A percentile compares a stretch with the other conserved stretches of the same genome.
Conservation (phyloP, 2,888 invertebrate genomes). For the Eurytoma californica region DNA sequence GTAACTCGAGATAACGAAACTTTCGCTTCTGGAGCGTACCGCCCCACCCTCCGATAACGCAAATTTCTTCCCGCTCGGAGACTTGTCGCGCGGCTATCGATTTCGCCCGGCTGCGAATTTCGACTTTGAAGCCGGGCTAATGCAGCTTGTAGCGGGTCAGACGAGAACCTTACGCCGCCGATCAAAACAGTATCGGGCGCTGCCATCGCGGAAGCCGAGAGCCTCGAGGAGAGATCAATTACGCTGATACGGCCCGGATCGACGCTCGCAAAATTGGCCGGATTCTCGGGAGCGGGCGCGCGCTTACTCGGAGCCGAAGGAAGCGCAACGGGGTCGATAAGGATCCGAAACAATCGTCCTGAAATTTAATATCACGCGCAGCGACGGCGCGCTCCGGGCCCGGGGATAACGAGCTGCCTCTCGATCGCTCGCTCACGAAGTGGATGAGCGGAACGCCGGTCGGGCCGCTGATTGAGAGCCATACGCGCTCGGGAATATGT, state of each 20-base stretch:
- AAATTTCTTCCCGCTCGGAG: slow-evolving; percentile 19
- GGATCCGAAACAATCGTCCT: slow-evolving; percentile 18
- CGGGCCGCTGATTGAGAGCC: too few relatives aligned
- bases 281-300: neutral
- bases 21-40: slow-evolving; percentile 35
- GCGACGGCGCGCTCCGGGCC: neutral
- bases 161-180: neutral
- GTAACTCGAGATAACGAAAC: slow-evolving; percentile 67
- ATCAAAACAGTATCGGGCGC: slow-evolving; percentile 14
- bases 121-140: slow-evolving; percentile 2
- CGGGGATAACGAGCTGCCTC: too few relatives aligned
- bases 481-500: too few relatives aligned
- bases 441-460: too few relatives aligned
- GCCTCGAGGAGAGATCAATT: slow-evolving; percentile 42
- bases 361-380: slow-evolving; percentile 33
- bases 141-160: slow-evolving; percentile 16
- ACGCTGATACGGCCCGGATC: slow-evolving; percentile 32
- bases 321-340: slow-evolving; percentile 22
- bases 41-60: slow-evolving; percentile 13
- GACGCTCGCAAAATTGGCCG: slow-evolving; percentile 16
- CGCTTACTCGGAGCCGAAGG: neutral
- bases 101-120: neutral
- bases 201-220: neutral
- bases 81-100: neutral
- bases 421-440: too few relatives aligned